These are phyloP conservation scores for Cossypha dichroa DNA, from an alignment of 2,797 vertebrate genomes.

Conservation along the genomic window DNA sequence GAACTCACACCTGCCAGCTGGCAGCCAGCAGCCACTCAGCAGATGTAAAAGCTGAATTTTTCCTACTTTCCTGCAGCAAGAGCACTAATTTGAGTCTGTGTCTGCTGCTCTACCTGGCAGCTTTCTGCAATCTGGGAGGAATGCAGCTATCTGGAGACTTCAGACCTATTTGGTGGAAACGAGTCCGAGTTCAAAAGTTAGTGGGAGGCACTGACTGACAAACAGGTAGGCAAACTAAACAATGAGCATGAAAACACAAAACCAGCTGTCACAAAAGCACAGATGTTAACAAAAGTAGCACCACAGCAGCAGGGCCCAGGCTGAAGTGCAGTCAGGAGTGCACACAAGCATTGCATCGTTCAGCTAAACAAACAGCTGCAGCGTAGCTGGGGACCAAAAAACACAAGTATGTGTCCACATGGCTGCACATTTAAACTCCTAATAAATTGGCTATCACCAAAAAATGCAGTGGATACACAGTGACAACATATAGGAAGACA, in stretches of 20 bases:
- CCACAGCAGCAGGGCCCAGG: neutral
- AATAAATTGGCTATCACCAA: neutral
- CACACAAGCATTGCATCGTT: neutral
- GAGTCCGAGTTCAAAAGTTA: neutral
- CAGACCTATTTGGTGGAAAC: neutral
- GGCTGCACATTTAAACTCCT: neutral
- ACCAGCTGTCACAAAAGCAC: neutral
- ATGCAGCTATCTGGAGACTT: neutral
- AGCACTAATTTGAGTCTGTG: neutral
- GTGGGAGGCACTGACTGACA: neutral
- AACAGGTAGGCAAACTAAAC: neutral
- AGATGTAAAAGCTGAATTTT: neutral
- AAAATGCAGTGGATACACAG: neutral
- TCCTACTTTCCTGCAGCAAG: neutral
- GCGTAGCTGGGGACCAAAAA: neutral
- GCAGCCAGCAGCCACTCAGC: neutral
- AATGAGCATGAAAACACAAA: neutral
- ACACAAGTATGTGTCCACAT: neutral
- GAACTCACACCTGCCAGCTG: neutral
- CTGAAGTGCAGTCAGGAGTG: neutral
- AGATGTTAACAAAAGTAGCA: neutral
- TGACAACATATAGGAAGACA: neutral
- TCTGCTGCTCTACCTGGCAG: neutral
- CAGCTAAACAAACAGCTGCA: neutral
- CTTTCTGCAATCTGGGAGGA: neutral